Conservation (phyloP, 2,797 vertebrate species). For the Anguilla pacifica region DNA sequence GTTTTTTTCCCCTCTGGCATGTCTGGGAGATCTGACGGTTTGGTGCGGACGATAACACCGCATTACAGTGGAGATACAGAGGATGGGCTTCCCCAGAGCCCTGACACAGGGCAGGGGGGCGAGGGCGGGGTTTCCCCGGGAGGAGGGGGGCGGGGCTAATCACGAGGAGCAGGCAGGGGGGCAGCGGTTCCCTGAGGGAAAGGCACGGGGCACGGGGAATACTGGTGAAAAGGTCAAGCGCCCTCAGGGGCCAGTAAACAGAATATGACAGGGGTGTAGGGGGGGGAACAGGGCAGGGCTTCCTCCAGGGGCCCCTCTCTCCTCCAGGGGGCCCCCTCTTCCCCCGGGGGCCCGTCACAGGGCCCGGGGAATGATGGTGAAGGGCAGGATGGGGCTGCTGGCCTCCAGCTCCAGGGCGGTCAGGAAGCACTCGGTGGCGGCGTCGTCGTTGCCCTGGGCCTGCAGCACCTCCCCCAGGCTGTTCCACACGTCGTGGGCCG, state of each 20-base stretch:
- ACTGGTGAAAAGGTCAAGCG: not conserved
- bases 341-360: slow-evolving; percentile 70
- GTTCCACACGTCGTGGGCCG: slow-evolving; percentile 95
- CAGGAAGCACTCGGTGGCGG: slow-evolving; percentile 95
- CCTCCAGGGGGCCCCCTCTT: too few species aligned
- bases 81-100: not conserved
- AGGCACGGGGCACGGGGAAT: not conserved
- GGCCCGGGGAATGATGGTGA: slow-evolving; percentile 91
- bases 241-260: slow-evolving; percentile 9
- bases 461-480: slow-evolving; percentile 95
- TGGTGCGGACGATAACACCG: not conserved
- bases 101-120: not conserved
- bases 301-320: not conserved
- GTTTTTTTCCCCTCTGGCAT: not conserved
- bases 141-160: not conserved
- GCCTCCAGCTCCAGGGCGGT: slow-evolving; percentile 95
- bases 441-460: slow-evolving; percentile 90
- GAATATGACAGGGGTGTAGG: not conserved
- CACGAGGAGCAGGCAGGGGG: slow-evolving; percentile 10
- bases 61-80: not conserved
- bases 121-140: not conserved
- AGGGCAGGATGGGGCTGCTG: slow-evolving; percentile 93
- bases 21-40: not conserved
- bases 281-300: not conserved
- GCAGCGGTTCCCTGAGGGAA: slow-evolving; percentile 10